Evolutionary conservation across 2,113 vertebrate genomes (phyloP).

Genomic region (Cricetomys ansorgei): DNA sequence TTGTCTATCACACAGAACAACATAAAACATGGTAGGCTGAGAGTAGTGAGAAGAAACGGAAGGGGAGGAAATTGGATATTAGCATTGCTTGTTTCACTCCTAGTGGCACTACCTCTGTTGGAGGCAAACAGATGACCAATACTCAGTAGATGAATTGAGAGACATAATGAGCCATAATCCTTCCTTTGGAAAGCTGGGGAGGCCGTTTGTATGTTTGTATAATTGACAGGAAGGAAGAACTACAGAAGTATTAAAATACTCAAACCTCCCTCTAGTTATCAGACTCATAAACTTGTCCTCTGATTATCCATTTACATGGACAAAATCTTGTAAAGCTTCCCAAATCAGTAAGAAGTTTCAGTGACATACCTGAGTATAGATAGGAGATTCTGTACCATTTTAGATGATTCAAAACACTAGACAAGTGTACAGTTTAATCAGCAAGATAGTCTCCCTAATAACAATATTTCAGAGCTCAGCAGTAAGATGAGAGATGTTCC

Average conservation of each 20-base stretch:
- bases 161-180: neutral
- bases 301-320: neutral
- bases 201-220: neutral
- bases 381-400: neutral
- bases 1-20: neutral
- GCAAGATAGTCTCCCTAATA: neutral
- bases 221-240: neutral
- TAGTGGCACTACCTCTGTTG: neutral
- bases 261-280: neutral
- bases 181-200: neutral
- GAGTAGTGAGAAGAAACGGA: neutral
- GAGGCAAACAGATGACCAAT: neutral
- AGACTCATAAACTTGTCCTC: neutral
- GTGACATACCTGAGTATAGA: neutral
- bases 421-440: neutral
- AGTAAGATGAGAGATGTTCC: neutral
- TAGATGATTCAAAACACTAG: neutral
- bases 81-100: fast-evolving
- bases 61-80: neutral
- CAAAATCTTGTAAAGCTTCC: neutral
- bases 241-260: neutral
- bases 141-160: neutral
- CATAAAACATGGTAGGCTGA: neutral
- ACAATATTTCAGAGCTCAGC: neutral
- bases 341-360: neutral